phyloP scores from a whole-genome alignment of 2,113 vertebrate species.

The Cichladusa arquata region DNA sequence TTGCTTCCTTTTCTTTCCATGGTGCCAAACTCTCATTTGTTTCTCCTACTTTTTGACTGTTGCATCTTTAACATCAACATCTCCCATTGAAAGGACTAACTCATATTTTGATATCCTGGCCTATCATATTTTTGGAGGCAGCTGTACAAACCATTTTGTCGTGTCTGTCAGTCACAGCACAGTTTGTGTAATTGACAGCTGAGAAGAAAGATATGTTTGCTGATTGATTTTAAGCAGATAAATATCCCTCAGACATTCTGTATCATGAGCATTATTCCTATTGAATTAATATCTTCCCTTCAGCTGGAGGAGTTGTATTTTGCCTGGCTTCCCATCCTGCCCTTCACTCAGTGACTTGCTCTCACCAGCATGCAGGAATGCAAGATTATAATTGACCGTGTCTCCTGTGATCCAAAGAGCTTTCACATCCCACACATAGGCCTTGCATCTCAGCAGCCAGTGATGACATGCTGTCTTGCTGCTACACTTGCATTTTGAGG shows the following conservation, averaged over 20 bases:
- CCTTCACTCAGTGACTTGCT: neutral
- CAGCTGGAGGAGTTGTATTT: neutral
- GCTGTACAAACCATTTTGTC: neutral
- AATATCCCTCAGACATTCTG: neutral
- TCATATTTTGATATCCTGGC: neutral
- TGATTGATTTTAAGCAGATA: neutral
- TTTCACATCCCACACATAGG: neutral
- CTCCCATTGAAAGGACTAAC: neutral
- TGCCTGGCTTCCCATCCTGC: neutral
- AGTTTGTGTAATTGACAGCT: neutral
- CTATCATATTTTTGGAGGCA: neutral
- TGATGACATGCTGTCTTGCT: neutral
- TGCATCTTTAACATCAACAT: neutral
- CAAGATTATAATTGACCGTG: rapidly evolving
- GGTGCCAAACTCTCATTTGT: neutral
- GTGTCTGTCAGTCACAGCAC: neutral
- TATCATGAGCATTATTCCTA: neutral
- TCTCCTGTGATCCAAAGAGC: neutral
- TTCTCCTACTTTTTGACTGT: neutral
- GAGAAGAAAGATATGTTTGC: neutral
- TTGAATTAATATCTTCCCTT: neutral
- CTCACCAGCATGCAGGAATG: neutral
- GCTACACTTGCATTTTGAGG: neutral
- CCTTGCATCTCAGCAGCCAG: neutral
- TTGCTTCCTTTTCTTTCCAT: neutral